Conservation (phyloP, 1,140 invertebrate species). For the Coelopa frigida region DNA sequence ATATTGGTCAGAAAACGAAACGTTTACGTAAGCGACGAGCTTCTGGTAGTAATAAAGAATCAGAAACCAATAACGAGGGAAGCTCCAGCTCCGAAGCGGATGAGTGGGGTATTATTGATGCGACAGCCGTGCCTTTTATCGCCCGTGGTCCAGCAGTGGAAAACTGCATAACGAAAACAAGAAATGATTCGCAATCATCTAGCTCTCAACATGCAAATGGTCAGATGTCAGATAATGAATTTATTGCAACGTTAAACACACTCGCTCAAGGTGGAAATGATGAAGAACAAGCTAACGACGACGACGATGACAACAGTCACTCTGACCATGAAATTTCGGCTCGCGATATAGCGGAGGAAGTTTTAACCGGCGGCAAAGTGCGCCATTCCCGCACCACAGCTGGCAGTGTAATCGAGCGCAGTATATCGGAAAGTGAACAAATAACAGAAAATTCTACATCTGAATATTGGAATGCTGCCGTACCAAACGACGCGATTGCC, state of each 20-base stretch:
- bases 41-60: constrained; percentile 32
- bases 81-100: constrained; percentile 14
- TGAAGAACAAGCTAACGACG: constrained; percentile 19
- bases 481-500: no score
- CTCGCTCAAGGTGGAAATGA: constrained; percentile 9
- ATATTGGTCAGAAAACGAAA: constrained; percentile 24
- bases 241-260: constrained; percentile 14
- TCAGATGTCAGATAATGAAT: constrained; percentile 13
- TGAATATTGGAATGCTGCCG: no score
- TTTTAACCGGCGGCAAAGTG: constrained; percentile 17
- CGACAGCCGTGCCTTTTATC: constrained; percentile 30
- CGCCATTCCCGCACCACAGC: no score
- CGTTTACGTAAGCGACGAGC: constrained; percentile 33
- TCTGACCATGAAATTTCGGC: constrained; percentile 21
- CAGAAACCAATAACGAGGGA: constrained; percentile 23
- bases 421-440: no score
- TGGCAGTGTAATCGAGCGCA: no score
- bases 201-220: not conserved
- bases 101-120: constrained; percentile 12
- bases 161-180: constrained; percentile 25
- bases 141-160: constrained; percentile 34
- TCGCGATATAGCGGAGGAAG: constrained; percentile 31
- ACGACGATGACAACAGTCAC: constrained; percentile 2
- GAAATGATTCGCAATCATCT: constrained; percentile 8
- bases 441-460: no score